These are phyloP conservation scores for Drosophila nigrodunni DNA, from an alignment of 1,140 invertebrate genomes.

Conservation along the genomic window DNA sequence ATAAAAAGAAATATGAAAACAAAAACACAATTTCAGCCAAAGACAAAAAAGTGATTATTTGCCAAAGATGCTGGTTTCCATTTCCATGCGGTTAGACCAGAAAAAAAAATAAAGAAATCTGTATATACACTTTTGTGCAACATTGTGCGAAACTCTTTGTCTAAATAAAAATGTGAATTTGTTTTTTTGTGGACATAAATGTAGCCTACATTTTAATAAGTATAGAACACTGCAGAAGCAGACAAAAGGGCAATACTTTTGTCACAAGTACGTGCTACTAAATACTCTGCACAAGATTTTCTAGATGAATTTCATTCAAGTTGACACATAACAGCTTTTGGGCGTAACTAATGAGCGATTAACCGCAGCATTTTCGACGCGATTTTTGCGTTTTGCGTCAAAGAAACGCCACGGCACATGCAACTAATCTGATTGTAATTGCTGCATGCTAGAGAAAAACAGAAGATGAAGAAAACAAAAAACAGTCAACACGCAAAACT, in stretches of 20 bases:
- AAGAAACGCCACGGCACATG: slow-evolving; percentile 51
- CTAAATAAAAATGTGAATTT: slow-evolving; percentile 2
- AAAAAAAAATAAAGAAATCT: slow-evolving; percentile 28
- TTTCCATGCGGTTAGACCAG: slow-evolving; percentile 39
- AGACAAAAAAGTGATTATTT: slow-evolving; percentile 73
- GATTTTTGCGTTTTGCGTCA: slow-evolving; percentile 27
- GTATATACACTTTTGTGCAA: slow-evolving; percentile 25
- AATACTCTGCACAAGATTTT: neutral
- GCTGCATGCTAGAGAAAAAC: slow-evolving; percentile 64
- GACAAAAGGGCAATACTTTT: slow-evolving; percentile 8
- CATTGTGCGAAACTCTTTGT: slow-evolving; percentile 34
- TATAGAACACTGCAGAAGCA: slow-evolving; percentile 14
- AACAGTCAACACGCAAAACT: slow-evolving; percentile 61
- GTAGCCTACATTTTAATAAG: slow-evolving; percentile 49
- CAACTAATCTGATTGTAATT: slow-evolving; percentile 81
- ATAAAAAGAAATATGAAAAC: slow-evolving; percentile 66
- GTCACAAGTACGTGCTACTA: neutral
- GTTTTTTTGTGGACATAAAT: slow-evolving; percentile 22
- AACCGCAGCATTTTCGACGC: slow-evolving; percentile 16
- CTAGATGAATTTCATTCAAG: slow-evolving; percentile 1
- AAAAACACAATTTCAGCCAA: slow-evolving; percentile 67
- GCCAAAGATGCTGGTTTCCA: slow-evolving; percentile 60
- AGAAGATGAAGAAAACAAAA: neutral
- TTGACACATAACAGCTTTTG: slow-evolving; percentile 9
- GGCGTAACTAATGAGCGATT: slow-evolving; percentile 31